A percentile compares a stretch with the other conserved stretches of the same genome.
These are phyloP conservation scores for Altica lythri DNA, from an alignment of 2,888 invertebrate species.

Conservation along the genomic window DNA sequence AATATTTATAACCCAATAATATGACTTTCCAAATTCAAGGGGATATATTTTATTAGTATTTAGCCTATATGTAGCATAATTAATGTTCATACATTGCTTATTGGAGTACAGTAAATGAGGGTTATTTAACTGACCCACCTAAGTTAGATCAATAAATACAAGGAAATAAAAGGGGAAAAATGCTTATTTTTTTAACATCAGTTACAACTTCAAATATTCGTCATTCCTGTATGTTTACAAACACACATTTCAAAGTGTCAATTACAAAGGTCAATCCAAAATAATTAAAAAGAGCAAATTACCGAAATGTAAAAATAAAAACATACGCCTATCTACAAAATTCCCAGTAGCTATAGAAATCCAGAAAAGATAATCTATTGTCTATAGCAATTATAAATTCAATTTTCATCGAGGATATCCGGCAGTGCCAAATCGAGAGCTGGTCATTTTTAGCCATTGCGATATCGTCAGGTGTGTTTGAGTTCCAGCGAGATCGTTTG, in stretches of 20 bases:
- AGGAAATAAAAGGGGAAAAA: no score
- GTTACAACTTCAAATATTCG: no score
- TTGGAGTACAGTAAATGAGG: no score
- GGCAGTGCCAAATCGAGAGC: slow-evolving; percentile 24
- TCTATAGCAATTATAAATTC: slow-evolving; percentile 37
- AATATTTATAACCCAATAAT: no score
- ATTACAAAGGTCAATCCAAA: slow-evolving; percentile 9
- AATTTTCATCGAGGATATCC: slow-evolving; percentile 34
- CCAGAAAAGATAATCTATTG: slow-evolving; percentile 18
- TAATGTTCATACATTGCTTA: no score
- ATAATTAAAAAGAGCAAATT: not conserved
- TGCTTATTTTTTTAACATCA: no score
- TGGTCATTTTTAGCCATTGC: slow-evolving; percentile 24
- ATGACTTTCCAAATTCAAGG: no score
- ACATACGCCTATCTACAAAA: not conserved
- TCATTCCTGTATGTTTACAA: no score
- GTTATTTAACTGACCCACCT: no score
- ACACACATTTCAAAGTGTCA: slow-evolving; percentile 18
- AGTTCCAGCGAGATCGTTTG: slow-evolving; percentile 23
- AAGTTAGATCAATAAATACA: no score
- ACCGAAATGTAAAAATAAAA: not conserved
- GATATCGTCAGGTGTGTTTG: slow-evolving; percentile 7
- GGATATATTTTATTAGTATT: no score
- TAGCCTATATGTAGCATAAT: no score
- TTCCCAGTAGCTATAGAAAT: not conserved